A percentile compares a stretch with the other conserved stretches of the same genome.
These are phyloP conservation scores for Oscheius onirici DNA, from an alignment of 2,888 invertebrate genomes.

Conservation along the genomic window DNA sequence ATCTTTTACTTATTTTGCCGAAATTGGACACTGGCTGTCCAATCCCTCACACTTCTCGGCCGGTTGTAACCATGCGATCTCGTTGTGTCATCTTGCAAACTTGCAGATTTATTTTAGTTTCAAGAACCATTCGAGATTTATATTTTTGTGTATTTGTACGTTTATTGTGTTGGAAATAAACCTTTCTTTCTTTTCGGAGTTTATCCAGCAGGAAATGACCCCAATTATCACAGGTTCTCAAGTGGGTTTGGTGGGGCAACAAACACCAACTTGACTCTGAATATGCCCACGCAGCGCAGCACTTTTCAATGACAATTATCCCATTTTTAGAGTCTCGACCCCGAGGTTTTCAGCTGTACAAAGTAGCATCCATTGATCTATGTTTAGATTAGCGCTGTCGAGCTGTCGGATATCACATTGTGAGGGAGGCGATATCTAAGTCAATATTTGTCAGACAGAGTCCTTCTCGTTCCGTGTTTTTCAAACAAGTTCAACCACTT, in stretches of 20 bases:
- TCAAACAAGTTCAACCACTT: background rate
- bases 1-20: background rate
- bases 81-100: constrained; percentile 5
- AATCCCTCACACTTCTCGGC: constrained; percentile 6
- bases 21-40: constrained; percentile 19
- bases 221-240: constrained; percentile 13
- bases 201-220: background rate
- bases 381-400: constrained; percentile 10
- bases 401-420: constrained; percentile 6
- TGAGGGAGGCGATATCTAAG: constrained; percentile 9
- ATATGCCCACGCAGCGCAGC: constrained; percentile 12
- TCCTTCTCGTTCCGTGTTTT: background rate
- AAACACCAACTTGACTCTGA: constrained; percentile 1
- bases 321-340: background rate
- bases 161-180: too few relatives aligned
- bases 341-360: background rate
- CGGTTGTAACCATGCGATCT: constrained; percentile 18
- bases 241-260: constrained; percentile 5
- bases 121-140: too few relatives aligned
- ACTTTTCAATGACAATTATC: background rate
- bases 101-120: too few relatives aligned
- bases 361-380: background rate
- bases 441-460: constrained; percentile 1
- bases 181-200: too few relatives aligned
- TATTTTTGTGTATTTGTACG: too few relatives aligned